These are phyloP conservation scores for Gadopsis marmoratus DNA, from an alignment of 2,797 vertebrate species.

Conservation along the genomic window DNA sequence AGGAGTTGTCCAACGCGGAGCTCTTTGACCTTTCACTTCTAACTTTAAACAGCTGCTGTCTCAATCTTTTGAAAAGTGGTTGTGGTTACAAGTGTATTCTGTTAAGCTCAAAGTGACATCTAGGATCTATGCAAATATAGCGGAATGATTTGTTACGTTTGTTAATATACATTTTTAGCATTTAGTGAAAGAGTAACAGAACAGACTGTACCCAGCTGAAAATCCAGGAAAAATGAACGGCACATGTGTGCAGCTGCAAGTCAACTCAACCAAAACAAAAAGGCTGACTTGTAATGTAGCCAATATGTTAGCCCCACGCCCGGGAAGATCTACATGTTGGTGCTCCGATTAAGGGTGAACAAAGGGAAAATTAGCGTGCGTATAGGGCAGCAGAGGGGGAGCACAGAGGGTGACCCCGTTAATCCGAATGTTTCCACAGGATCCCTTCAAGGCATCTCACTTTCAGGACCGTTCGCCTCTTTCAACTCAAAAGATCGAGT, in stretches of 20 bases:
- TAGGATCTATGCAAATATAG: too few species aligned
- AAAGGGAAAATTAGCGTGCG: constrained; percentile 62
- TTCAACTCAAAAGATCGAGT: not conserved
- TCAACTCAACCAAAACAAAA: constrained; percentile 10
- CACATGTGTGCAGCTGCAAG: constrained; percentile 21
- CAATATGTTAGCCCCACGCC: constrained; percentile 32
- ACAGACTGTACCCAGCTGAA: not conserved
- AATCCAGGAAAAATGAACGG: not conserved
- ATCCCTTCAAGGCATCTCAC: constrained; percentile 41
- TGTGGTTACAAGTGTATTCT: too few species aligned
- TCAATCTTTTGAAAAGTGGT: not conserved
- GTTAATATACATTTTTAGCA: not conserved
- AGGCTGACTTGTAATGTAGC: constrained; percentile 23
- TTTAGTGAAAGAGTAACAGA: not conserved
- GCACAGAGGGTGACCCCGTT: constrained; percentile 60
- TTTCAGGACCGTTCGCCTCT: constrained; percentile 4
- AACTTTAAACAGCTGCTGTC: not conserved
- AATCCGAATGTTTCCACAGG: constrained; percentile 62
- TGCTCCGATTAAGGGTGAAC: constrained; percentile 67
- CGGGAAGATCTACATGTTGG: constrained; percentile 34
- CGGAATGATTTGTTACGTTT: not conserved
- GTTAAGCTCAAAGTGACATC: not conserved
- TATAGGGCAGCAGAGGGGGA: constrained; percentile 62
- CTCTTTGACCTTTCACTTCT: constrained; percentile 19
- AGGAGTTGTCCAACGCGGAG: not conserved